Percentiles rank a stretch among this genome's conserved stretches.
phyloP scores from a whole-genome alignment of 1,140 invertebrate species.

The Daktulosphaira vitifoliae region DNA sequence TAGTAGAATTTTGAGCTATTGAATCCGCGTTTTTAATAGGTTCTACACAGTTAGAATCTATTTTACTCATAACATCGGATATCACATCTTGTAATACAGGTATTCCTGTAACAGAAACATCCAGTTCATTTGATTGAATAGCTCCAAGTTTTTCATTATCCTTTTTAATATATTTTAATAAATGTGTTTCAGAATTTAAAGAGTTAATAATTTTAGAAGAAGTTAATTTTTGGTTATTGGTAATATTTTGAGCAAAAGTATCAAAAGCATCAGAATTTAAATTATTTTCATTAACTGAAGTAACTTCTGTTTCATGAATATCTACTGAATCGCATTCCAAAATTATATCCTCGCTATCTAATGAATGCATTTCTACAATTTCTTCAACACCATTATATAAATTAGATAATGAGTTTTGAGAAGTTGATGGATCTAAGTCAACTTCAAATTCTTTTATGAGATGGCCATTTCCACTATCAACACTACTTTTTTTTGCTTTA shows the following conservation, averaged over 20 bases:
- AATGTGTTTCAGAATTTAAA: background rate
- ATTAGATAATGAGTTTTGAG: constrained; percentile 9
- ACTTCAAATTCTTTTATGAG: constrained; percentile 23
- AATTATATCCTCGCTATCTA: constrained; percentile 21
- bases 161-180: background rate
- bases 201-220: background rate
- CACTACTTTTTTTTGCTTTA: too few species aligned
- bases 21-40: background rate
- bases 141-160: background rate
- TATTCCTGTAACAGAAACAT: constrained; percentile 13
- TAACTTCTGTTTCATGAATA: background rate
- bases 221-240: background rate
- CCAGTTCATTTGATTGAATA: background rate
- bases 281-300: background rate
- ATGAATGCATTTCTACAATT: constrained; percentile 27
- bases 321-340: constrained; percentile 11
- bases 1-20: background rate
- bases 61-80: constrained; percentile 25
- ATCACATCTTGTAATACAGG: constrained; percentile 3
- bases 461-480: background rate
- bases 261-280: constrained; percentile 11
- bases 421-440: constrained; percentile 18
- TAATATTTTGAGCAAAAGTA: constrained; percentile 14
- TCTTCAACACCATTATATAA: constrained; percentile 24
- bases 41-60: background rate